These are phyloP conservation scores for Zosterops borbonicus DNA, from an alignment of 2,113 vertebrate species.

Conservation along the genomic window DNA sequence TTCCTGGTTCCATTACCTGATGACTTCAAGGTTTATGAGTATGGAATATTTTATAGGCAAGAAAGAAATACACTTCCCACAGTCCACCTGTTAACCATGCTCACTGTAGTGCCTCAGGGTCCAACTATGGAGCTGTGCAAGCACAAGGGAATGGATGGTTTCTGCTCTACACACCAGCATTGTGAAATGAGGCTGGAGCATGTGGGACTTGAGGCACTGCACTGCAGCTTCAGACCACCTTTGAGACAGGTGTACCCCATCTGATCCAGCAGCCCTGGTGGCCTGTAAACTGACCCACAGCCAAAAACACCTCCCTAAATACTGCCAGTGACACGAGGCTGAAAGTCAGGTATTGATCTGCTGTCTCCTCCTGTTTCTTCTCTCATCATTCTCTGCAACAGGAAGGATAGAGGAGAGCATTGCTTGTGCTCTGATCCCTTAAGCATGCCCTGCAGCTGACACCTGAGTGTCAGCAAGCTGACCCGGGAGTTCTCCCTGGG, in stretches of 20 bases:
- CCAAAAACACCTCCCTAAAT: neutral
- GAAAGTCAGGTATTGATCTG: neutral
- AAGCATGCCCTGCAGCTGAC: neutral
- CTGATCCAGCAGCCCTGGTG: neutral
- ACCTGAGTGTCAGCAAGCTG: neutral
- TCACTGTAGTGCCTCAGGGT: neutral
- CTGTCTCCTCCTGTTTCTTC: neutral
- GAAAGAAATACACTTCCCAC: neutral
- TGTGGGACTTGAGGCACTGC: neutral
- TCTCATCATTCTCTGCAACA: neutral
- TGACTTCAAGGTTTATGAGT: neutral
- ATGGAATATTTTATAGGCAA: neutral
- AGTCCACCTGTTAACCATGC: neutral
- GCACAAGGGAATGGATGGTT: neutral
- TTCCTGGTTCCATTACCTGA: neutral
- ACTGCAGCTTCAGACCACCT: neutral
- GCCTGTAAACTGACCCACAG: neutral
- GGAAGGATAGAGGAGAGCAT: neutral
- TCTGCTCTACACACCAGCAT: neutral
- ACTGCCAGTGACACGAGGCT: neutral
- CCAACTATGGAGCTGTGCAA: neutral
- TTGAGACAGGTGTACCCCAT: neutral
- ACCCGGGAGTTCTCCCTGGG: neutral
- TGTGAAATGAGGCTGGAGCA: neutral
- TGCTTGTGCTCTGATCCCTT: neutral